Evolutionary conservation across 2,113 vertebrate species (phyloP), one percentile per base, ranked within the genome.

Genomic region (Tichodroma muraria): DNA sequence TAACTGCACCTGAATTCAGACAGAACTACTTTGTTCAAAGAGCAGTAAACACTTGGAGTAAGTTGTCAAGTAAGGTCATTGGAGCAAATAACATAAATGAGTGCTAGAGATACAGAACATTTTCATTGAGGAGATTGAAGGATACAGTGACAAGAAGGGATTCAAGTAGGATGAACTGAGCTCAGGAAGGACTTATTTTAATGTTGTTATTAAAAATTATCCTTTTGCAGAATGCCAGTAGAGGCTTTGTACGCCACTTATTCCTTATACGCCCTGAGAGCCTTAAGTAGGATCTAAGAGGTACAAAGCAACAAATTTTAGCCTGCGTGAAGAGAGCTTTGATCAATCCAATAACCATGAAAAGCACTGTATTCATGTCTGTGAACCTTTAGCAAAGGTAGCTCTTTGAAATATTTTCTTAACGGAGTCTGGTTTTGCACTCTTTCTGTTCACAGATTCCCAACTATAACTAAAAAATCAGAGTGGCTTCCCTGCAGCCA

Each of bases 1-100:
- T 97, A 97, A 97, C 94, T 95, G 95, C 96, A 96, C 95, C 96
- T 94, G 96, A 97, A 96, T 96, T 97, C 93, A 93, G 88, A 95
- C 90, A 95, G 79, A 96, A 96, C 92, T 91, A 76, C 93, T 97
- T 96, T 93, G 93, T 96, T 96, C 93, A 96, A 93, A 95, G 71
- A 94, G 93, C 91, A 95, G 96, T 96, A 97, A 97, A 96, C 97
- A 96, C 89, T 95, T 87, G 66, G 77, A 96, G 89, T 94, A 94
- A 95, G 94, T 91, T 96, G 93, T 96, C 93, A 97, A 95, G 89
- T 89, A 90, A 91, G 95, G 94, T 95, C 92, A 96, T 81, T 95
- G 92, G 93, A 94, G 92, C 96, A 93, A 96, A 94, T 80, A 91
- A 79, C 66, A 90, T 93, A 93, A 95, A 92, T 56, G 76, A 93